Evolutionary conservation across 2,888 invertebrate genomes (phyloP).

Genomic region (Drosophila recens): DNA sequence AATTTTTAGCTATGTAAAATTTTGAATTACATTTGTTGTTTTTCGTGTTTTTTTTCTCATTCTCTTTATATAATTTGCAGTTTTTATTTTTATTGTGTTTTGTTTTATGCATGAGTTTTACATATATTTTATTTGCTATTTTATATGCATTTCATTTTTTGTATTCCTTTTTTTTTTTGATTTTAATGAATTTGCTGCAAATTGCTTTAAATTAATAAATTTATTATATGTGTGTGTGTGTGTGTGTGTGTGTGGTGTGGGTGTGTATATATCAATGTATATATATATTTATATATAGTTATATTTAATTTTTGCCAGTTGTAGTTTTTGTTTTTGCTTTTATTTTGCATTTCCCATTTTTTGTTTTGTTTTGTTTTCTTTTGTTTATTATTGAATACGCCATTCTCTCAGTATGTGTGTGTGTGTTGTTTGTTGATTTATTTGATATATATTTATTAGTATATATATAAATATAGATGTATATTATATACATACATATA

Average conservation of each 20-base stretch:
- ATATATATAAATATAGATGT: constrained; percentile 50
- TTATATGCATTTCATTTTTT: constrained; percentile 18
- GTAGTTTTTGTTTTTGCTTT: constrained; percentile 22
- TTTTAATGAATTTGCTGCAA: constrained; percentile 39
- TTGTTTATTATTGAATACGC: constrained; percentile 31
- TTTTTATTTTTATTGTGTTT: constrained; percentile 23
- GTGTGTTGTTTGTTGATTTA: constrained; percentile 33
- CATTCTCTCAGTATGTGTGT: constrained; percentile 32
- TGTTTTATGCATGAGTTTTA: constrained; percentile 48
- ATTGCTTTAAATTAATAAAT: constrained; percentile 56
- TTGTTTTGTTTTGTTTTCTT: constrained; percentile 14
- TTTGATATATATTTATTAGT: constrained; percentile 44
- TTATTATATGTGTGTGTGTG: constrained; percentile 38
- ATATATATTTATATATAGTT: constrained; percentile 24
- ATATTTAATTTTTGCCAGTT: constrained; percentile 30
- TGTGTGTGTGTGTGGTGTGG: constrained; percentile 24
- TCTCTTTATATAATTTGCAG: too few species aligned
- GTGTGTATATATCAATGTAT: constrained; percentile 34
- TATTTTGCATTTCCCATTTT: constrained; percentile 38
- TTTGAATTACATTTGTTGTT: constrained; percentile 40
- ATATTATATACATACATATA: constrained; percentile 24
- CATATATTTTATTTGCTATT: constrained; percentile 37
- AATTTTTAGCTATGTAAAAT: constrained; percentile 55
- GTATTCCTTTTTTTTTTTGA: constrained; percentile 10
- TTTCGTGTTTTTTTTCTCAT: constrained; percentile 30